phyloP scores from a whole-genome alignment of 2,113 vertebrate species.

The Clarias macrocephalus region DNA sequence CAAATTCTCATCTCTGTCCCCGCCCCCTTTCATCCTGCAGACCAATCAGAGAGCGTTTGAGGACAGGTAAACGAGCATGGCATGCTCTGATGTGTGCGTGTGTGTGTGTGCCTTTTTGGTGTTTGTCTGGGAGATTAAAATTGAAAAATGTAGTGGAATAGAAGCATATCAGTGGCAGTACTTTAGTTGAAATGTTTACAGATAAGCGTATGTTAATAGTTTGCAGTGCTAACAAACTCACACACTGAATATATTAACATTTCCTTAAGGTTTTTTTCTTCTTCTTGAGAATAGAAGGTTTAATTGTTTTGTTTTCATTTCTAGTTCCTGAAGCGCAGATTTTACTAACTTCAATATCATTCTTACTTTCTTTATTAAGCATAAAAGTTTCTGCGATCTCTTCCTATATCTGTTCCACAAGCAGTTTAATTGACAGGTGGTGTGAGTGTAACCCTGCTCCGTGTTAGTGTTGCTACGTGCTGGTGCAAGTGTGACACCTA shows the following conservation, averaged over 20 bases:
- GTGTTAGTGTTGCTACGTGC: constrained; percentile 26
- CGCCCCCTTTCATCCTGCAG: constrained; percentile 56
- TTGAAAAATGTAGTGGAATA: constrained; percentile 21
- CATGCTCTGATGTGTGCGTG: not conserved
- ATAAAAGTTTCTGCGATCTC: not conserved
- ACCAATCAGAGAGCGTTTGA: constrained; percentile 52
- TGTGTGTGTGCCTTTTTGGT: not conserved
- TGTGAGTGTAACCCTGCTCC: constrained; percentile 26
- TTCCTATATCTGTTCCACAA: not conserved
- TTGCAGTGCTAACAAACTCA: constrained; percentile 49
- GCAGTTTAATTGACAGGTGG: constrained; percentile 16
- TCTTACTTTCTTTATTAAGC: not conserved
- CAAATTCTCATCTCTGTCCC: constrained; percentile 48
- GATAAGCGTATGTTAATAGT: constrained; percentile 28
- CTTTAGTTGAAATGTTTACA: constrained; percentile 27
- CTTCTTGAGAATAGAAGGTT: constrained; percentile 23
- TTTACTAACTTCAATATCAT: not conserved
- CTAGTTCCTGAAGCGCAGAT: no score
- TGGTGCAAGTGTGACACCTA: constrained; percentile 23
- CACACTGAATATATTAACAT: constrained; percentile 48
- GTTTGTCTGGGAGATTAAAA: constrained; percentile 1
- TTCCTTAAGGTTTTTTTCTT: constrained; percentile 15
- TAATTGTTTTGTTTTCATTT: no score
- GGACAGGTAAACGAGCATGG: constrained; percentile 65
- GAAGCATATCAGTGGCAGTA: not conserved